phyloP scores from a whole-genome alignment of 2,797 vertebrate species.

The Diglossa cyanea region DNA sequence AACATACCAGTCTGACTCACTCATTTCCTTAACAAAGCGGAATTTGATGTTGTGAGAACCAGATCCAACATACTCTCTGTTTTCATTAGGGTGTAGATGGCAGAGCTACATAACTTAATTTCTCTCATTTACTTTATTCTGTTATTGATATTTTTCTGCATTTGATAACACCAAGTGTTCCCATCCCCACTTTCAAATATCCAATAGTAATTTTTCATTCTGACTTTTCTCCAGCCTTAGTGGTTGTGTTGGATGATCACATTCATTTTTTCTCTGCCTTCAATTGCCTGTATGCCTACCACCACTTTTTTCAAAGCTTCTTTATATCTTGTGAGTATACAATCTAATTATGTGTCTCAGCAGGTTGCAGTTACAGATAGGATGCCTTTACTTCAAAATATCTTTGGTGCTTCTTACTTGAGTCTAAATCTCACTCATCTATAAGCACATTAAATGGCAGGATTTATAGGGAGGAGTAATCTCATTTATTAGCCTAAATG shows the following conservation, averaged over 20 bases:
- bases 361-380: not conserved
- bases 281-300: not conserved
- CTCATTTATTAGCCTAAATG: not conserved
- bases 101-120: not conserved
- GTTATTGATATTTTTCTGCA: not conserved
- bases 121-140: not conserved
- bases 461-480: not conserved
- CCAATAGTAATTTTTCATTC: not conserved
- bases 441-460: not conserved
- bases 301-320: not conserved
- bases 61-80: not conserved
- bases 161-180: not conserved
- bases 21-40: not conserved
- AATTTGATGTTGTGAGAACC: not conserved
- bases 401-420: not conserved
- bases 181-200: not conserved
- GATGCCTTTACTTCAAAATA: not conserved
- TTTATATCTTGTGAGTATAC: not conserved
- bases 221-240: not conserved
- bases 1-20: not conserved
- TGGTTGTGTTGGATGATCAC: not conserved
- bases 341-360: not conserved
- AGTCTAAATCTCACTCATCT: not conserved
- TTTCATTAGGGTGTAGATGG: not conserved
- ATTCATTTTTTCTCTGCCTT: not conserved